phyloP scores from a whole-genome alignment of 2,888 invertebrate genomes.

The Pardosa pseudoannulata region DNA sequence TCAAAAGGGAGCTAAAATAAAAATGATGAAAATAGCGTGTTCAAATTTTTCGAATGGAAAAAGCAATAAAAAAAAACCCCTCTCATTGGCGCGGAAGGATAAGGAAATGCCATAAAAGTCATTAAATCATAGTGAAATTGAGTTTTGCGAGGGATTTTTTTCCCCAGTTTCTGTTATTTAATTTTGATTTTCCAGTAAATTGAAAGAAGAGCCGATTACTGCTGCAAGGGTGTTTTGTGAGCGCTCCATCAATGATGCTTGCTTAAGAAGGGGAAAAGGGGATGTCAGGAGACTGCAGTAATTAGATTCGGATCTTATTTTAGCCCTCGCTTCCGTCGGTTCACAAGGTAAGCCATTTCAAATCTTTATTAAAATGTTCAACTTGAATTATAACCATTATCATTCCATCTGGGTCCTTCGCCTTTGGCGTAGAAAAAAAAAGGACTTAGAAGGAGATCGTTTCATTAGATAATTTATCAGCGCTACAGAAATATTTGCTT shows the following conservation, averaged over 20 bases:
- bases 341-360: not conserved
- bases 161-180: slow-evolving; percentile 2
- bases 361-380: not conserved
- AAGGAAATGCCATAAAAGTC: slow-evolving; percentile 6
- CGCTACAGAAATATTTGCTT: too few species aligned
- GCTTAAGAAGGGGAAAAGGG: not conserved
- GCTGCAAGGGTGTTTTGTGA: not conserved
- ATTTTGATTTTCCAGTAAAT: slow-evolving; percentile 12
- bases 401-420: not conserved
- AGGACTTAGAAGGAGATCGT: not conserved
- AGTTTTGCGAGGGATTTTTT: not conserved
- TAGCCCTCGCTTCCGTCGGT: not conserved
- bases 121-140: slow-evolving; percentile 11
- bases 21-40: not conserved
- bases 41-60: not conserved
- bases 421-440: not conserved
- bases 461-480: too few species aligned
- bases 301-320: slow-evolving; percentile 12
- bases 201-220: slow-evolving; percentile 12
- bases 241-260: not conserved
- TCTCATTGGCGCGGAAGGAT: not conserved
- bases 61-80: not conserved
- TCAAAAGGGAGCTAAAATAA: not conserved
- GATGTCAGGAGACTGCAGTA: not conserved
- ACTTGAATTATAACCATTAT: not conserved